These are phyloP conservation scores for Stegodyphus dumicola DNA, from an alignment of 1,140 invertebrate genomes.

Conservation along the genomic window DNA sequence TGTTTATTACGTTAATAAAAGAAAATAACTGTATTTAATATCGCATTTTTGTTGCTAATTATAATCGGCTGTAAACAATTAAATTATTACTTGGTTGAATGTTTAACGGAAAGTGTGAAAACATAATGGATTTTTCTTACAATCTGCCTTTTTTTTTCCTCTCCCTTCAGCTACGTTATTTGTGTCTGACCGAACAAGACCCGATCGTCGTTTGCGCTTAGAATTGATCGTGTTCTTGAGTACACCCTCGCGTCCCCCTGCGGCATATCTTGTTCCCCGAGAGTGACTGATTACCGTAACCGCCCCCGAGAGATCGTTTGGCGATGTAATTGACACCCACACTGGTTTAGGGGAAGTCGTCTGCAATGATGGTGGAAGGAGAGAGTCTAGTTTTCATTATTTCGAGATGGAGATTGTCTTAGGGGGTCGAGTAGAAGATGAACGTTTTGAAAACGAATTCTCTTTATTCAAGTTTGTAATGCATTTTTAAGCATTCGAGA, in stretches of 20 bases:
- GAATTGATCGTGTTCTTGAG: background rate
- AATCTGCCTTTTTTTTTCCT: background rate
- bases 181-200: constrained; percentile 15
- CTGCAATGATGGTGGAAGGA: constrained; percentile 12
- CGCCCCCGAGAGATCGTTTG: constrained; percentile 38
- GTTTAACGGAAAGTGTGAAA: too few relatives aligned
- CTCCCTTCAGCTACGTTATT: background rate
- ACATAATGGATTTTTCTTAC: too few relatives aligned
- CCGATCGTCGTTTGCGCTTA: too few relatives aligned
- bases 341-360: constrained; percentile 11
- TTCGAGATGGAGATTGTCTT: constrained; percentile 2
- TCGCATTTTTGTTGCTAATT: too few relatives aligned
- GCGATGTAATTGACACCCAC: constrained; percentile 54
- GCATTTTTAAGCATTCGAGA: too few relatives aligned
- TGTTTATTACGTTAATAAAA: too few relatives aligned
- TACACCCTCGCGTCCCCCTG: background rate
- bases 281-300: constrained; percentile 39
- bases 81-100: too few relatives aligned
- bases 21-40: too few relatives aligned
- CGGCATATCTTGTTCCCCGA: constrained; percentile 4
- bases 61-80: too few relatives aligned
- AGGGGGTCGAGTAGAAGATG: background rate
- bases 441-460: background rate
- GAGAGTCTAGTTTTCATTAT: constrained; percentile 37
- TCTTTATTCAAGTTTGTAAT: too few relatives aligned